These are phyloP conservation scores for Heliconius melpomene DNA, from an alignment of 1,140 invertebrate species.

Conservation along the genomic window DNA sequence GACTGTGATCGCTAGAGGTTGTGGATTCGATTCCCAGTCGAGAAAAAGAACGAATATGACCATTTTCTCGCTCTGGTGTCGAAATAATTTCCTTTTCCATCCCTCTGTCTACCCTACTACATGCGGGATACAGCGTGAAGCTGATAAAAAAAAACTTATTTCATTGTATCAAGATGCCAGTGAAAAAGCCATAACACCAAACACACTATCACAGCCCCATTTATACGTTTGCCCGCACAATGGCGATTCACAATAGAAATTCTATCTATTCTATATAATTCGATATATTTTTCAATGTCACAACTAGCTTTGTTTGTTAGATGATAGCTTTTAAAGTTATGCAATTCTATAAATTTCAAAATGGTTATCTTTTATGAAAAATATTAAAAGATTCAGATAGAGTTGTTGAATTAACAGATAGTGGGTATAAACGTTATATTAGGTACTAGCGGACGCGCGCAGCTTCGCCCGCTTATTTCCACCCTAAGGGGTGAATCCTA, in stretches of 20 bases:
- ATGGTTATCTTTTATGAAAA: constrained; percentile 49
- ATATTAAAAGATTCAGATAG: constrained; percentile 55
- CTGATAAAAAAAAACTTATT: constrained; percentile 20
- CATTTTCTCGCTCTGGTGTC: no score
- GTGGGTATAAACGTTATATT: background rate
- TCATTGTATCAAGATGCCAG: constrained; percentile 18
- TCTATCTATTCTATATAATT: constrained; percentile 44
- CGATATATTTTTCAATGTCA: constrained; percentile 55
- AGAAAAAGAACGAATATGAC: no score
- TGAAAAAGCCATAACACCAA: constrained; percentile 33
- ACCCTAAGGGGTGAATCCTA: no score
- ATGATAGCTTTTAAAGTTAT: constrained; percentile 43
- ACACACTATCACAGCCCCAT: constrained; percentile 35
- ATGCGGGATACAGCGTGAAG: no score
- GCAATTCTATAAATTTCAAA: constrained; percentile 52
- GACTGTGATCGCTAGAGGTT: no score
- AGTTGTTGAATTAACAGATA: constrained; percentile 29
- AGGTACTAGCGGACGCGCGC: background rate
- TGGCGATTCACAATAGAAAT: constrained; percentile 41
- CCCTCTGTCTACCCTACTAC: no score
- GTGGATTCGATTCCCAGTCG: no score
- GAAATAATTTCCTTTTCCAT: no score
- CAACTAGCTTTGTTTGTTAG: constrained; percentile 41
- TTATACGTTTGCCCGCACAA: constrained; percentile 41
- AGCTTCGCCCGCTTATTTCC: no score